These are phyloP conservation scores for Phodopus roborovskii DNA, from an alignment of 2,113 vertebrate genomes.

Conservation along the genomic window DNA sequence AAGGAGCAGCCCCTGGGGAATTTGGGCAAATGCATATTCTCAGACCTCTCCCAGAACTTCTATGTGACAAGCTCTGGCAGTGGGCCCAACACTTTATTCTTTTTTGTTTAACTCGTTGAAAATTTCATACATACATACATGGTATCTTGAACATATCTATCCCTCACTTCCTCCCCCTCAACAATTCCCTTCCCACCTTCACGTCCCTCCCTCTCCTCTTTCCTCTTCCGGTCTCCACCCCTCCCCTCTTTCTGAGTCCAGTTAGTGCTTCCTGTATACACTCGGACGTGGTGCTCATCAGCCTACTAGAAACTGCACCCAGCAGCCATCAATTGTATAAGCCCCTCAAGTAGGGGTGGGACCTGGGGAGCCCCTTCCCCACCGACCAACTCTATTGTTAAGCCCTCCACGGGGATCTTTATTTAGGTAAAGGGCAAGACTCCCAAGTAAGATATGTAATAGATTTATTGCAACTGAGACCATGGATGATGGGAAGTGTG, in stretches of 20 bases:
- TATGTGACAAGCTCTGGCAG: neutral
- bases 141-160: neutral
- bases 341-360: no score
- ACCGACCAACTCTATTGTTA: neutral
- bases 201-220: neutral
- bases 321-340: neutral
- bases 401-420: neutral
- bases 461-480: neutral
- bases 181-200: neutral
- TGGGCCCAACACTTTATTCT: neutral
- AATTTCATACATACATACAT: neutral
- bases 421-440: no score
- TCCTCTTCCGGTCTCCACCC: fast-evolving
- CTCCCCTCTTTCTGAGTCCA: neutral
- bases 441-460: fast-evolving
- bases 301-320: neutral
- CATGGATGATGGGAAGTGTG: fast-evolving
- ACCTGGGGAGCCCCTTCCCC: neutral
- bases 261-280: neutral
- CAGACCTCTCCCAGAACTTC: no score
- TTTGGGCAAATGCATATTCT: neutral
- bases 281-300: neutral
- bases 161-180: neutral
- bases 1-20: neutral
- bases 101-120: neutral